These are phyloP conservation scores for Drosophila paranaensis DNA, from an alignment of 2,888 invertebrate genomes.

Conservation along the genomic window DNA sequence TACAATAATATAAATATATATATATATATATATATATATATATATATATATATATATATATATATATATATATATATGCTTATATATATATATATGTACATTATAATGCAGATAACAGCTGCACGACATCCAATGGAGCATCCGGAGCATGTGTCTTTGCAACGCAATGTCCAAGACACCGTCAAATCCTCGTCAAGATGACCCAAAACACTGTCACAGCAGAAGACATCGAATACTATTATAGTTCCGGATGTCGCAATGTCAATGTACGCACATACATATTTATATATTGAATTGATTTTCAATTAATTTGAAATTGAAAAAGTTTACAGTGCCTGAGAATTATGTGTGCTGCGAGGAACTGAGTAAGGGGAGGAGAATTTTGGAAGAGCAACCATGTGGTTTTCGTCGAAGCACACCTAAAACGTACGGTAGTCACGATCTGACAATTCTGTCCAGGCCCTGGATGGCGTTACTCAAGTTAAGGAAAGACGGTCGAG, in stretches of 20 bases:
- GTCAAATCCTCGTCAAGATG: background rate
- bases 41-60: background rate
- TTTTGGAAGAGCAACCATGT: constrained; percentile 14
- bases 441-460: constrained; percentile 22
- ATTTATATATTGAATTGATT: background rate
- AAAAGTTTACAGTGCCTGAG: constrained; percentile 3
- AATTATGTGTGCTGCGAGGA: constrained; percentile 12
- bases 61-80: background rate
- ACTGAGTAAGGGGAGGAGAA: constrained; percentile 1
- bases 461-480: constrained; percentile 43
- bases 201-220: background rate
- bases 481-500: accelerated
- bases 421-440: background rate
- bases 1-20: background rate
- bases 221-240: background rate
- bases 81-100: background rate
- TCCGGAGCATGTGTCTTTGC: constrained; percentile 8
- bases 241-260: background rate
- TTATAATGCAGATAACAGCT: background rate
- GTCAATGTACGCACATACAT: constrained; percentile 12
- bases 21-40: background rate
- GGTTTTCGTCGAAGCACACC: background rate
- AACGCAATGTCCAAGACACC: background rate
- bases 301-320: background rate
- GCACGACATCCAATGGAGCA: constrained; percentile 2